Conservation (phyloP, 2,113 vertebrate species). For the Oenanthe oenanthe region DNA sequence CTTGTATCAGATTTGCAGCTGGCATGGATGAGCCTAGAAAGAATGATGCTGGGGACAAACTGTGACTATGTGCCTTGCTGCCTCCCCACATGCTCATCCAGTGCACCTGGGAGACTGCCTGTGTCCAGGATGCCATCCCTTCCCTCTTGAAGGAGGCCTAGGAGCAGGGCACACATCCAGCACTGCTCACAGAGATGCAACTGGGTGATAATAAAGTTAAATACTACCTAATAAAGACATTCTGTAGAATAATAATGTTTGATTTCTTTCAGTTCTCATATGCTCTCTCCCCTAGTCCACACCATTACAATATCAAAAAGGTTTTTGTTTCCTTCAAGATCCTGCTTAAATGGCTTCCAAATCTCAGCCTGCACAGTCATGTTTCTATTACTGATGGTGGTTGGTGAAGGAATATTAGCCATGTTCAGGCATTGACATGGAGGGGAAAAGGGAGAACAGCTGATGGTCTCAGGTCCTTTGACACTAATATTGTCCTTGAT, state of each 20-base stretch:
- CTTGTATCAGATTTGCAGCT: background rate
- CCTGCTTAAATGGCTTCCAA: background rate
- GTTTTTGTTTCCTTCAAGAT: background rate
- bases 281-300: background rate
- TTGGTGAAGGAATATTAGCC: background rate
- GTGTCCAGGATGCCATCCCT: background rate
- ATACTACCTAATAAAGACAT: background rate
- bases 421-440: background rate
- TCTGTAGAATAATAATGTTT: background rate
- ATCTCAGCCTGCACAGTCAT: background rate
- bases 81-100: background rate
- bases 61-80: background rate
- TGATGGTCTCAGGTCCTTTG: background rate
- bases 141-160: background rate
- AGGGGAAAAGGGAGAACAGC: background rate
- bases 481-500: background rate
- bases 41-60: accelerated
- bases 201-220: background rate
- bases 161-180: background rate
- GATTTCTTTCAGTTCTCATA: background rate
- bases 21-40: background rate
- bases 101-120: background rate
- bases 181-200: background rate
- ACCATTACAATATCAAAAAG: accelerated
- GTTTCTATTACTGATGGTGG: background rate